Evolutionary conservation across 2,113 vertebrate species (phyloP).

Genomic region (Tursiops truncatus): DNA sequence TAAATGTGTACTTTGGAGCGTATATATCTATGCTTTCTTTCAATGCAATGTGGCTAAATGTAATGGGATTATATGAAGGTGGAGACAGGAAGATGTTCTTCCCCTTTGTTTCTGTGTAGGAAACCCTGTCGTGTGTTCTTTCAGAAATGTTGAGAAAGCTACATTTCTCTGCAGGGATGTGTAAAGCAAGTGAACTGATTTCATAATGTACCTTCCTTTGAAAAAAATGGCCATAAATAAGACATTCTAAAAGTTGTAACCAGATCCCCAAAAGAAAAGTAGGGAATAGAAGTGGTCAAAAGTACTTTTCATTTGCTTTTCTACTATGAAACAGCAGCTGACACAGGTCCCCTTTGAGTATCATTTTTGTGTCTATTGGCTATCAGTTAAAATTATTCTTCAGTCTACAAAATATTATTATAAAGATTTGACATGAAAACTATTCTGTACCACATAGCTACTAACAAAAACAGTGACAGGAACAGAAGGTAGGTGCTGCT

Average conservation of each 20-base stretch:
- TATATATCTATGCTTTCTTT: neutral
- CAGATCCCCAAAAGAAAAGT: neutral
- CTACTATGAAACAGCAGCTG: neutral
- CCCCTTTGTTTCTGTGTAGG: neutral
- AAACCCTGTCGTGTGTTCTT: neutral
- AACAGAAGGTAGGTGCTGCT: neutral
- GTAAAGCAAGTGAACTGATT: conserved; percentile 69
- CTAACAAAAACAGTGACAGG: neutral
- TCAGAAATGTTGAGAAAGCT: neutral
- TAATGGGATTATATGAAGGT: neutral
- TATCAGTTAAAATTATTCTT: conserved; percentile 35
- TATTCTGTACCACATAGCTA: neutral
- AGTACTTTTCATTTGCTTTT: neutral
- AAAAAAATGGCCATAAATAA: conserved; percentile 62
- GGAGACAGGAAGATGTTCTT: neutral
- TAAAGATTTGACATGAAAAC: neutral
- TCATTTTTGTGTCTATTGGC: neutral
- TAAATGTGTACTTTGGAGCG: neutral
- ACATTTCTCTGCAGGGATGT: conserved; percentile 33
- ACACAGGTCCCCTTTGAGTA: neutral
- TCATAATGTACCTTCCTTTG: conserved; percentile 48
- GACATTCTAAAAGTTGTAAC: conserved; percentile 50
- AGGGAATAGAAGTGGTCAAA: neutral
- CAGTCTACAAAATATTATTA: neutral
- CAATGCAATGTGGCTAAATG: neutral